Evolutionary conservation across 1,140 invertebrate genomes (phyloP), one percentile per base, ranked within the genome.

Genomic region (Apis mellifera): DNA sequence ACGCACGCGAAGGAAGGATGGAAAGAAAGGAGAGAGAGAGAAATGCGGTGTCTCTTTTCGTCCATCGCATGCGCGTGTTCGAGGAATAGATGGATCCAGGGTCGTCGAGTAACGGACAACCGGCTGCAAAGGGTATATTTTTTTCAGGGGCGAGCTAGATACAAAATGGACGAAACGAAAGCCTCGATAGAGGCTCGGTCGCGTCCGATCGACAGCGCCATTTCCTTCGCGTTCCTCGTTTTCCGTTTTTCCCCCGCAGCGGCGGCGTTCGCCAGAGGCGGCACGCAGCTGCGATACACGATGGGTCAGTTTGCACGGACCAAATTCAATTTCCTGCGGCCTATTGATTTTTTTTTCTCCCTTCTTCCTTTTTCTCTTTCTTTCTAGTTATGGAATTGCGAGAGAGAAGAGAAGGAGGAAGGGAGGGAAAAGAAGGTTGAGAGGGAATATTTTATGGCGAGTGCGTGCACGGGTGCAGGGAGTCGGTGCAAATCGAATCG

Each of bases 311-410:
- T 82, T 74, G 72, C 86, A 76, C 65, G 78, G 78, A 52, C 52
- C 65, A 87, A 88, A 88, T 85, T 88, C 86, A 88, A 88, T 88
- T 88, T 88, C 82, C 86, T 79, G 78, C 86, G 79, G 75, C 78
- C 55, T 84, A 32, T 78, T 59, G 15, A 9, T 42, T 50, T 70
- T 70, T 57, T n/a, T 21, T 1, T 2, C 23, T 15, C 0, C 1
- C 54, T 54, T 70, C 17, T 5, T 57, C 59, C 57, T 69, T 62
- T 52, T 9, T 17, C 26, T 54, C 17, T 21, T 48, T 2, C 50
- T 21, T 62, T 60, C 26, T 69, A n/a, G 62, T 65, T 65, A 23
- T 54, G 50, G 17, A 21, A 76, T 23, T 48, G 71, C 23, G 60
- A 59, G 54, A 65, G 32, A n/a, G 26, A 4, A 32, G 48, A 4